Percentiles rank a stretch among this genome's conserved stretches.
Conservation (phyloP, 2,888 invertebrate genomes). For the Steinernema hermaphroditum region DNA sequence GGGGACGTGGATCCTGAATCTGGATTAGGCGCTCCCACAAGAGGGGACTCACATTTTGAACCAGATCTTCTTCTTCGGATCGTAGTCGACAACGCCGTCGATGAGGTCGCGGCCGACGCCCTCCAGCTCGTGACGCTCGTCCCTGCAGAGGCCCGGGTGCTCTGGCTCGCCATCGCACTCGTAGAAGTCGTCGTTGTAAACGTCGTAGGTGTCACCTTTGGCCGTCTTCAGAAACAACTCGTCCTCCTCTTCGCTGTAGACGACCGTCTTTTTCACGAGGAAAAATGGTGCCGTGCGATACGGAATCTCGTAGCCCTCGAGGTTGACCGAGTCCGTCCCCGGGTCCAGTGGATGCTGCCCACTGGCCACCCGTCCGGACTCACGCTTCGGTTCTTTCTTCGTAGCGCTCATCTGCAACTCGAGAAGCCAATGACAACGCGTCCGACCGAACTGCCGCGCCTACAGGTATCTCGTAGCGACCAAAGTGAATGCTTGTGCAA, state of each 20-base stretch:
- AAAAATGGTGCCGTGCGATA: constrained; percentile 21
- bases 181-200: constrained; percentile 16
- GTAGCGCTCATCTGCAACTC: no score
- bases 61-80: constrained; percentile 16
- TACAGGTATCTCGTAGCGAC: constrained; percentile 5
- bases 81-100: neutral
- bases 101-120: neutral
- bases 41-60: neutral
- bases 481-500: no score
- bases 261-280: neutral
- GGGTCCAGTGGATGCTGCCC: constrained; percentile 11
- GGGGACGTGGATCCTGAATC: neutral
- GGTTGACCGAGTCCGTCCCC: neutral
- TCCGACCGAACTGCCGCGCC: constrained; percentile 3
- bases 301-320: constrained; percentile 17
- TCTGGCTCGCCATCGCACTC: constrained; percentile 13
- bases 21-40: no score
- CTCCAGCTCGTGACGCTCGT: neutral
- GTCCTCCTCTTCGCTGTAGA: constrained; percentile 28
- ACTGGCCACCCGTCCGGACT: neutral
- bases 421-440: no score
- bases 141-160: neutral
- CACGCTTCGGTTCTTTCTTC: neutral
- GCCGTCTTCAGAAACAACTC: neutral
- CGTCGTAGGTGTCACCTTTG: constrained; percentile 4